A percentile compares a stretch with the other conserved stretches of the same genome.
Evolutionary conservation across 2,888 invertebrate genomes (phyloP).

Genomic region (Brachypterus glaber): DNA sequence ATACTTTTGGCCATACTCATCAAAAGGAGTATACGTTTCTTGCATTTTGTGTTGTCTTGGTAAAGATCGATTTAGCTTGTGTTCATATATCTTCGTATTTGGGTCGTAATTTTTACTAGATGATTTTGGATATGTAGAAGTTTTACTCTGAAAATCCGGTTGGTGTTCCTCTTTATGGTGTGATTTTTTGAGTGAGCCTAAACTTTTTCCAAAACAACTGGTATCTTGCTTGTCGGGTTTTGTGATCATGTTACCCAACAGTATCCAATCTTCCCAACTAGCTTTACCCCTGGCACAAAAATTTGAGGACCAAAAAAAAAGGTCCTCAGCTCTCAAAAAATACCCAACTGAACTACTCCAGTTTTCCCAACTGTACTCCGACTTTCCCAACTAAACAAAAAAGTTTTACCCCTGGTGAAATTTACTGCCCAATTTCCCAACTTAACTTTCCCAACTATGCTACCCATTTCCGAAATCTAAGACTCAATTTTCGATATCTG

Average conservation of each 20-base stretch:
- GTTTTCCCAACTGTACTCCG: too few species aligned
- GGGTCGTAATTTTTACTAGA: constrained; percentile 11
- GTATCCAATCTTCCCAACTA: too few species aligned
- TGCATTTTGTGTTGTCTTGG: constrained; percentile 34
- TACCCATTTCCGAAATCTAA: too few species aligned
- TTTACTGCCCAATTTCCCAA: too few species aligned
- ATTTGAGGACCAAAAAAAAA: too few species aligned
- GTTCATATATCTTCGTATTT: constrained; percentile 17
- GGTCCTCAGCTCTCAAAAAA: too few species aligned
- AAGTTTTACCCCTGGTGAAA: too few species aligned
- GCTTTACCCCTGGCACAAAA: too few species aligned
- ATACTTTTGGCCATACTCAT: constrained; percentile 13
- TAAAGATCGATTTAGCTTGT: constrained; percentile 34
- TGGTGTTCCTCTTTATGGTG: constrained; percentile 27
- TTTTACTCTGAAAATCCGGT: constrained; percentile 26
- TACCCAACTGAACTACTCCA: too few species aligned
- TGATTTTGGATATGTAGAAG: constrained; percentile 34
- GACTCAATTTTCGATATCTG: too few species aligned
- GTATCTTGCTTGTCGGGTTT: constrained; percentile 16
- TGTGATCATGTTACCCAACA: constrained; percentile 14
- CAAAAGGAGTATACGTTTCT: constrained; percentile 15
- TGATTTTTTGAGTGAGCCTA: constrained; percentile 34
- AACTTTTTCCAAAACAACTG: constrained; percentile 37
- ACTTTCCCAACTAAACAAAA: too few species aligned
- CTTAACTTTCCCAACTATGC: too few species aligned